These are phyloP conservation scores for Tachuris rubrigastra DNA, from an alignment of 2,113 vertebrate genomes.

Conservation along the genomic window DNA sequence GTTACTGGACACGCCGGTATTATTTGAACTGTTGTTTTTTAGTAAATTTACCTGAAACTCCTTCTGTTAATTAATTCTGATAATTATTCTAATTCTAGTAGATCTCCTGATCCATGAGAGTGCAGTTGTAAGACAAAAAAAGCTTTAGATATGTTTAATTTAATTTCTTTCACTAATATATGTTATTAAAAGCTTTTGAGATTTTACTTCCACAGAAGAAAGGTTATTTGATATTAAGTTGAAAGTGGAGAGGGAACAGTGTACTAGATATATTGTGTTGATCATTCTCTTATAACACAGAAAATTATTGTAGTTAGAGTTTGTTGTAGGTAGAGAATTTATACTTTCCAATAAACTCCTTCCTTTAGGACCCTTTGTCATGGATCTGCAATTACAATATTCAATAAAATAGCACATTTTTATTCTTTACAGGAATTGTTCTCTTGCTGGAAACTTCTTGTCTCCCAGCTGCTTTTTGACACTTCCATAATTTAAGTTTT, in stretches of 20 bases:
- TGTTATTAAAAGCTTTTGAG: not conserved
- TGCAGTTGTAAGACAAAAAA: not conserved
- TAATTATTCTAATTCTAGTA: not conserved
- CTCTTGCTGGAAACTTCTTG: not conserved
- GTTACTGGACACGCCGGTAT: not conserved
- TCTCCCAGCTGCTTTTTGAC: not conserved
- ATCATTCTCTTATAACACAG: not conserved
- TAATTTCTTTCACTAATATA: not conserved
- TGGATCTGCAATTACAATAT: not conserved
- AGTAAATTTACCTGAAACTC: not conserved
- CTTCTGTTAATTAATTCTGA: not conserved
- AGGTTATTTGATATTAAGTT: not conserved
- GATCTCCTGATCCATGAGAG: not conserved
- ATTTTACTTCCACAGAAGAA: not conserved
- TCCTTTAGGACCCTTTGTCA: not conserved
- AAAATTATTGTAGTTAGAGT: not conserved
- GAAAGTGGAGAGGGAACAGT: not conserved
- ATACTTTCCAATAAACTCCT: not conserved
- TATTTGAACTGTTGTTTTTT: not conserved
- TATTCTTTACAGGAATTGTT: not conserved
- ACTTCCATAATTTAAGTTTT: not conserved
- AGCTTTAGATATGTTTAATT: not conserved
- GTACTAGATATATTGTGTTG: not conserved
- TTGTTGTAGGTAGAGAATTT: not conserved
- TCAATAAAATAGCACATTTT: not conserved